Evolutionary conservation across 1,140 invertebrate genomes (phyloP), one percentile per base, ranked within the genome.

Genomic region (Samia ricini): DNA sequence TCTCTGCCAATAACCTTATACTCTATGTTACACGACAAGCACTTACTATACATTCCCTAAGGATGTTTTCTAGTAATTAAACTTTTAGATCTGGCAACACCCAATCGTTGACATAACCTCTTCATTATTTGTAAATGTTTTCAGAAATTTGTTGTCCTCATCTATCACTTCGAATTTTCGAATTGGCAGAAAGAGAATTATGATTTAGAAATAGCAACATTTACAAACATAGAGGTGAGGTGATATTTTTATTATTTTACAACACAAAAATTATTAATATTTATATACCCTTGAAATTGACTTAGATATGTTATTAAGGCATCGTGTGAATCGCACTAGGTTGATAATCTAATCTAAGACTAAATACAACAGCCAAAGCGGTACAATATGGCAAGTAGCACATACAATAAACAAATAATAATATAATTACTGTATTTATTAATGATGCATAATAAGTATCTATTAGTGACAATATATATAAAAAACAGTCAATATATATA

Each of bases 301-400:
- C 87, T 90, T 88, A 90, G 87, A 88, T 90, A 88, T 86, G 85
- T 86, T 90, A 90, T 87, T 90, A 90, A 90, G 88, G 88, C 88
- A 90, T 85, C 88, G 74, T 86, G 88, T 90, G 88, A 90, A 90
- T 83, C 83, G 87, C 87, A 84, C 85, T 88, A 84, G 81, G 77
- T 79, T 81, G 76, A 81, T 74, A 82, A 76, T 76, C 78, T 66
- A 73, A 69, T 71, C 73, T 81, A 80, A 74, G 79, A 86, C 84
- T 83, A 86, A 23, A 85, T 81, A 89, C 84, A 79, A 89, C 85
- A 87, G 83, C 83, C 79, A 87, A 90, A 88, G 85, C 87, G 65
- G 86, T 83, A 81, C 72, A 73, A 81, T 81, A 84, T 79, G 78
- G 81, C 79, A 74, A 83, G 83, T 78, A 85, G 83, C 76, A 72